Percentiles rank a stretch among this genome's conserved stretches.
phyloP scores from a whole-genome alignment of 2,888 invertebrate genomes.

The Nomada lathburiana region DNA sequence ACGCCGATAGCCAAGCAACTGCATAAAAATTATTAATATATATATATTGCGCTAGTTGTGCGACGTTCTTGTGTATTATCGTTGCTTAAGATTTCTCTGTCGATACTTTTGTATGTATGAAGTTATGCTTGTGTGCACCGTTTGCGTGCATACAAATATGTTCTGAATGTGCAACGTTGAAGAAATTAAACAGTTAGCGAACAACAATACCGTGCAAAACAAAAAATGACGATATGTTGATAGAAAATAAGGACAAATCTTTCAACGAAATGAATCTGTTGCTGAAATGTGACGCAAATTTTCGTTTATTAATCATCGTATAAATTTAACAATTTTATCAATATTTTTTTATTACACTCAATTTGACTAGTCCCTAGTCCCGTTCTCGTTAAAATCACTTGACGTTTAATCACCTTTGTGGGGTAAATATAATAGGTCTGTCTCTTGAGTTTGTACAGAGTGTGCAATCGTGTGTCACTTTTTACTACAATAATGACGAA shows the following conservation, averaged over 20 bases:
- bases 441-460: too few relatives aligned
- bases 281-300: too few relatives aligned
- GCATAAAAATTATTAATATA: conserved; percentile 53
- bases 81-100: conserved; percentile 56
- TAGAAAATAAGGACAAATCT: background rate
- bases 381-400: background rate
- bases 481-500: too few relatives aligned
- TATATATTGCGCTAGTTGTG: conserved; percentile 56
- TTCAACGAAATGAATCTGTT: too few relatives aligned
- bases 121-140: conserved; percentile 60
- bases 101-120: conserved; percentile 60
- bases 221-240: background rate
- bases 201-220: conserved; percentile 56
- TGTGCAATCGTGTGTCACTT: too few relatives aligned
- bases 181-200: conserved; percentile 50
- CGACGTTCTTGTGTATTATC: conserved; percentile 60
- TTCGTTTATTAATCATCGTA: background rate
- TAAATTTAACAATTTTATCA: background rate
- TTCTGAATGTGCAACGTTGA: conserved; percentile 57
- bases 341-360: background rate
- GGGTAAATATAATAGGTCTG: too few relatives aligned
- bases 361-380: too few relatives aligned
- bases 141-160: conserved; percentile 57
- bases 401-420: too few relatives aligned
- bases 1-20: conserved; percentile 56